Percentiles rank a stretch among this genome's conserved stretches.
These are phyloP conservation scores for Choristoneura fumiferana DNA, from an alignment of 1,140 invertebrate genomes.

Conservation along the genomic window DNA sequence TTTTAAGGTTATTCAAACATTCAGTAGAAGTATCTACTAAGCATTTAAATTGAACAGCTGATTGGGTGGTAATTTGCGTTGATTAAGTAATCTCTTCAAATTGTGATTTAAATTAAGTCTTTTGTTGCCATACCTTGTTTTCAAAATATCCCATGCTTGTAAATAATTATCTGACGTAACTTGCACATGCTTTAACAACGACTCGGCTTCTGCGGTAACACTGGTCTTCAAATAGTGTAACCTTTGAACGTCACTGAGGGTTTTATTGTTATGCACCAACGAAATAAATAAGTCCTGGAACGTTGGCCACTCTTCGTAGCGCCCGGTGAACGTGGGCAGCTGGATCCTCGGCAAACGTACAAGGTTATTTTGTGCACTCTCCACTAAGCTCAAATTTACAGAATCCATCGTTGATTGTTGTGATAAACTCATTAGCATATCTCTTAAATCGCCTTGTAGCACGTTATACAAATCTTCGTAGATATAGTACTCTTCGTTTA, in stretches of 20 bases:
- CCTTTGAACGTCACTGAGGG: not conserved
- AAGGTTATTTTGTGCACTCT: no score
- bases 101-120: constrained; percentile 47
- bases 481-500: no score
- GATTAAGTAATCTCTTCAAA: constrained; percentile 42
- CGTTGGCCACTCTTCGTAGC: no score
- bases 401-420: no score
- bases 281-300: no score
- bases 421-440: no score
- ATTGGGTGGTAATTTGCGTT: constrained; percentile 34
- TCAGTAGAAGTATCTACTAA: constrained; percentile 42
- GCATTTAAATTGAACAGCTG: constrained; percentile 28
- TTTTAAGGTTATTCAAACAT: constrained; percentile 35
- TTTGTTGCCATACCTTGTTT: constrained; percentile 48
- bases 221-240: not conserved
- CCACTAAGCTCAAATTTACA: no score
- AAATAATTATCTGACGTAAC: not conserved
- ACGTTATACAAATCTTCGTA: no score
- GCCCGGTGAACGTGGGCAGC: no score
- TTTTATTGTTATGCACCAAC: no score
- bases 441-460: no score
- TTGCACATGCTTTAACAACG: constrained; percentile 50
- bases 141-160: not conserved
- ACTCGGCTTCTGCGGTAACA: not conserved
- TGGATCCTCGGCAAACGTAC: no score